These are phyloP conservation scores for Ictalurus furcatus DNA, from an alignment of 2,113 vertebrate genomes.

Conservation along the genomic window DNA sequence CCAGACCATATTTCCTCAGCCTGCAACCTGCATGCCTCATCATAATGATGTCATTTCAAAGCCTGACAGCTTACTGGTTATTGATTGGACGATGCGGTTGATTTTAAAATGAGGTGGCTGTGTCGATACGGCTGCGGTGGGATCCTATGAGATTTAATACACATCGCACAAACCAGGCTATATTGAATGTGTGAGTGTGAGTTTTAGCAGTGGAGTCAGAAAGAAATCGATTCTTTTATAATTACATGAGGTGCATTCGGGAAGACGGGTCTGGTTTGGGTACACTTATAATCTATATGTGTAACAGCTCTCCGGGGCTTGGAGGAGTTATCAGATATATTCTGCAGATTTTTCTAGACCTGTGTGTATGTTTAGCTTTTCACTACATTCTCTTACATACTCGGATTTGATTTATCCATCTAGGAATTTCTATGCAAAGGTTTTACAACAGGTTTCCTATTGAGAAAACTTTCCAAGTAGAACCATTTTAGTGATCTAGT, in stretches of 20 bases:
- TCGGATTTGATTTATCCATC: too few species aligned
- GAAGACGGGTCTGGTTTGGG: slow-evolving; percentile 4
- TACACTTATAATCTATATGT: slow-evolving; percentile 21
- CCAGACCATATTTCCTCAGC: slow-evolving; percentile 21
- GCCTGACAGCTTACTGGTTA: slow-evolving; percentile 75
- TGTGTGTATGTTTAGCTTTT: slow-evolving; percentile 10
- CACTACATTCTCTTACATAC: not conserved
- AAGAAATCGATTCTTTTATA: slow-evolving; percentile 5
- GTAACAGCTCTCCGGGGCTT: slow-evolving; percentile 3
- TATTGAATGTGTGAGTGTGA: slow-evolving; percentile 5
- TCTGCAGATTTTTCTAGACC: not conserved
- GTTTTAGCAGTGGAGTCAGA: not conserved
- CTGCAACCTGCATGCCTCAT: slow-evolving; percentile 70
- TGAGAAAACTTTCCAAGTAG: not conserved
- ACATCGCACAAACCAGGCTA: slow-evolving; percentile 26
- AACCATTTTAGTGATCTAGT: too few species aligned
- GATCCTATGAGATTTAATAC: slow-evolving; percentile 38
- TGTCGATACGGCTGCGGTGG: slow-evolving; percentile 23
- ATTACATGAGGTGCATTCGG: slow-evolving; percentile 12
- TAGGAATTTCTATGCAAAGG: not conserved
- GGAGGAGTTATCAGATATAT: slow-evolving; percentile 17
- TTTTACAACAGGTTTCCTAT: not conserved
- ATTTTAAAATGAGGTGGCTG: slow-evolving; percentile 51
- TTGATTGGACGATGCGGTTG: slow-evolving; percentile 60
- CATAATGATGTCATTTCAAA: slow-evolving; percentile 71